Percentiles rank a stretch among this genome's conserved stretches.
phyloP scores from a whole-genome alignment of 2,888 invertebrate genomes.

The Leptinotarsa tumamoca region DNA sequence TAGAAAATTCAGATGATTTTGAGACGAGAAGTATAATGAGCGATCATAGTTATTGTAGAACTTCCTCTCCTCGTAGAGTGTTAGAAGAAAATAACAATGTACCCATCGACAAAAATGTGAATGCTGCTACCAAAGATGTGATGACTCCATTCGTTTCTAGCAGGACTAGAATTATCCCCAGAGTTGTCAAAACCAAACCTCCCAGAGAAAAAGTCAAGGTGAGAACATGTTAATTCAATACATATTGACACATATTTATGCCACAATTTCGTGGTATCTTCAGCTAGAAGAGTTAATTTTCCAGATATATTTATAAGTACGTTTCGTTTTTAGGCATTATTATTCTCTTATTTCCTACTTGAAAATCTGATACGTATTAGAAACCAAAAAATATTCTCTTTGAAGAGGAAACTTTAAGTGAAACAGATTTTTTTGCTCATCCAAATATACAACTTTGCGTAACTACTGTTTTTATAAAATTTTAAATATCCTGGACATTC shows the following conservation, averaged over 20 bases:
- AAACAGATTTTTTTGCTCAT: too few species aligned
- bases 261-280: too few species aligned
- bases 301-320: too few species aligned
- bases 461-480: too few species aligned
- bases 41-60: slow-evolving; percentile 43
- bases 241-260: neutral
- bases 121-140: slow-evolving; percentile 4
- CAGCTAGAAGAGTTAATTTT: too few species aligned
- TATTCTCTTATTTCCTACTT: too few species aligned
- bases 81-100: slow-evolving; percentile 30
- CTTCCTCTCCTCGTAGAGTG: slow-evolving; percentile 5
- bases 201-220: slow-evolving; percentile 32
- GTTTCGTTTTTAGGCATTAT: too few species aligned
- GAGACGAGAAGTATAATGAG: slow-evolving; percentile 40
- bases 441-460: too few species aligned
- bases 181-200: slow-evolving; percentile 2
- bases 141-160: slow-evolving; percentile 25
- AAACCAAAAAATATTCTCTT: too few species aligned
- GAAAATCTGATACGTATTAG: too few species aligned
- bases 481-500: too few species aligned
- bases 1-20: slow-evolving; percentile 31
- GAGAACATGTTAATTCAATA: slow-evolving; percentile 12
- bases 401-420: too few species aligned
- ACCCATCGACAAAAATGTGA: neutral
- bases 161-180: slow-evolving; percentile 23